phyloP scores from a whole-genome alignment of 1,140 invertebrate genomes.

The Drosophila gunungcola region DNA sequence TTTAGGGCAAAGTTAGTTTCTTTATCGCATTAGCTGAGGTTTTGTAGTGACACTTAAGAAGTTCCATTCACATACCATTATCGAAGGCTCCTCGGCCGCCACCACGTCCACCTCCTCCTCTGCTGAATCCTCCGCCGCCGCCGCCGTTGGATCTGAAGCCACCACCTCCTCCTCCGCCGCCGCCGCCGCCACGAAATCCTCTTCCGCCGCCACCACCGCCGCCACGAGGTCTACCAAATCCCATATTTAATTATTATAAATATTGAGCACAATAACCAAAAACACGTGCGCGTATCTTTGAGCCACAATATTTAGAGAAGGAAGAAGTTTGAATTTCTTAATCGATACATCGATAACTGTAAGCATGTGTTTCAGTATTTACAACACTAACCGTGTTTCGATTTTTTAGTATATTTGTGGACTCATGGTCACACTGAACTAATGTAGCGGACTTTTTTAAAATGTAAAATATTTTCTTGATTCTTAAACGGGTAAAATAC shows the following conservation, averaged over 20 bases:
- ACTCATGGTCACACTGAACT: not conserved
- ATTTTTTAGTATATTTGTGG: not conserved
- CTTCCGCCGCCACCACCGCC: constrained; percentile 39
- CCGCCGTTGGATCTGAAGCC: constrained; percentile 75
- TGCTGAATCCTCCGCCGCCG: constrained; percentile 85
- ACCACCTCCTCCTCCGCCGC: constrained; percentile 33
- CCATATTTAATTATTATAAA: constrained; percentile 79
- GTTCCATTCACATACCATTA: constrained; percentile 23
- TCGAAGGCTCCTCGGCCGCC: constrained; percentile 60
- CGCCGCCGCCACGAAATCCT: constrained; percentile 32
- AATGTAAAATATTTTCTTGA: no score
- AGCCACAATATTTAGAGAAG: constrained; percentile 13
- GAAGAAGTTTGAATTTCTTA: not conserved
- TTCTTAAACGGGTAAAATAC: no score
- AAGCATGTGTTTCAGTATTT: constrained; percentile 1
- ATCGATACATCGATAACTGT: constrained; percentile 1
- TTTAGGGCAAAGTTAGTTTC: no score
- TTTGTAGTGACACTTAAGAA: not conserved
- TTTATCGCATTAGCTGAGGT: not conserved
- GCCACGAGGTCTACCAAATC: constrained; percentile 85
- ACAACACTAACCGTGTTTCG: no score
- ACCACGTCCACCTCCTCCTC: constrained; percentile 83
- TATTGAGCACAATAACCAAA: constrained; percentile 13
- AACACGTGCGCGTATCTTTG: constrained; percentile 34
- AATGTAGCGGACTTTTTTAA: not conserved